Base-by-base conservation (phyloP, 2,888 invertebrate genomes). In the Drosophila buzzatii region DNA sequence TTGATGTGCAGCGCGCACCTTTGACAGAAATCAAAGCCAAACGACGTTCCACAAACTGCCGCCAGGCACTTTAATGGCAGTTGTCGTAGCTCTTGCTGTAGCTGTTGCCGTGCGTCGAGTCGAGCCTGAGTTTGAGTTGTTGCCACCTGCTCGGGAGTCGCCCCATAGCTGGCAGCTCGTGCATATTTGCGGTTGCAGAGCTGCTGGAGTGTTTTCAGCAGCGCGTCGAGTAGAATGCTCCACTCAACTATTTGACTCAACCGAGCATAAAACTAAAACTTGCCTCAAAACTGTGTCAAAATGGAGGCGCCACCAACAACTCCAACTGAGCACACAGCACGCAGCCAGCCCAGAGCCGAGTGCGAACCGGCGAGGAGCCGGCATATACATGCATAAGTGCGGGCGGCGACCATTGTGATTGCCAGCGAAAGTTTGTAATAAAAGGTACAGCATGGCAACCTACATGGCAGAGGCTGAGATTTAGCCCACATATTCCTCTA, bases 201-300 rank as follows among this genome's bases (percentile, higher is more conserved):
- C 76, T 73, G 81, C 73, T 76, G 80, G 68, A 76, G 60, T 62
- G 79, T 79, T 79, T 71, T 79, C 67, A 82, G 72, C 69, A 68
- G 47, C n/a, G 27, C 42, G 71, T 58, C 72, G 63, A 65, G 73
- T 62, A 52, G 51, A 41, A 57, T 60, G 74, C 76, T 68, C 70
- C 73, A 80, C 82, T 84, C 73, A 78, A 82, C 82, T 87, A 82
- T 85, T 83, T 80, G 82, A 69, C 66, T 82, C 80, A 84, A 80
- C 80, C 82, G 87, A 86, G 82, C 82, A 84, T 84, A 80, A 80
- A 84, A 85, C 87, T 82, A 81, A 85, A 82, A 81, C 81, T 87
- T 76, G 85, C 81, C 85, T 74, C 72, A 72, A 82, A 86, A 87
- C 76, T 84, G 85, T 87, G 87, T 85, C 84, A 86, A 87, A 84